phyloP scores from a whole-genome alignment of 2,113 vertebrate genomes.

The Sphaerodactylus townsendi region DNA sequence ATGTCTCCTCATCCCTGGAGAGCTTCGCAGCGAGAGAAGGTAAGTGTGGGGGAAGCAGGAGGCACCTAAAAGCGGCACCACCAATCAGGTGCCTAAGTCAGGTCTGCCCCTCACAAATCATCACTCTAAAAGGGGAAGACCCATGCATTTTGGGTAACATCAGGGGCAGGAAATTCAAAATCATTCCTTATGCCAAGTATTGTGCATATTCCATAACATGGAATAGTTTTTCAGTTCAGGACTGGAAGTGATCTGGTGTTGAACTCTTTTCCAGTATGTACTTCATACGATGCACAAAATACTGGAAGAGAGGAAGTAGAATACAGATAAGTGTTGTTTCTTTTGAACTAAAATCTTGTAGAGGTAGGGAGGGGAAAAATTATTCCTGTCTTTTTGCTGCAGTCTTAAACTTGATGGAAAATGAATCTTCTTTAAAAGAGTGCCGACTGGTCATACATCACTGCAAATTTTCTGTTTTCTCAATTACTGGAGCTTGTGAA shows the following conservation, averaged over 20 bases:
- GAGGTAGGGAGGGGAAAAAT: not conserved
- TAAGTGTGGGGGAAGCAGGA: too few relatives aligned
- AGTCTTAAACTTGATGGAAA: conserved; percentile 36
- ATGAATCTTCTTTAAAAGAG: conserved; percentile 20
- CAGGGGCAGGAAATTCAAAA: too few relatives aligned
- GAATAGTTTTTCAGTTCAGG: not conserved
- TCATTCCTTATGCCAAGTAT: too few relatives aligned
- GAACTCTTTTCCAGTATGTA: not conserved
- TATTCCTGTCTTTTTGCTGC: conserved; percentile 27
- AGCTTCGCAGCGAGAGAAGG: too few relatives aligned
- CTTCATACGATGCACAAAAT: not conserved
- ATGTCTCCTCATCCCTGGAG: too few relatives aligned
- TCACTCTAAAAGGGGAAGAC: too few relatives aligned
- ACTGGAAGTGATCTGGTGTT: conserved; percentile 1
- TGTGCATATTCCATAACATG: not conserved
- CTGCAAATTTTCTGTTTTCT: conserved; percentile 30
- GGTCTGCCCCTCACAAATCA: too few relatives aligned
- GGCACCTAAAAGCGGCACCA: too few relatives aligned
- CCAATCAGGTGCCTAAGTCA: too few relatives aligned
- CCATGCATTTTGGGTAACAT: too few relatives aligned
- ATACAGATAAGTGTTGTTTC: conserved; percentile 15
- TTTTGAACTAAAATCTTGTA: conserved; percentile 5
- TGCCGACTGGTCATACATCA: conserved; percentile 9
- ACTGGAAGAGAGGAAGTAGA: conserved; percentile 3
- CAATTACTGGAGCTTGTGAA: conserved; percentile 18